Evolutionary conservation across 2,113 vertebrate species (phyloP), one percentile per base, ranked within the genome.

Genomic region (Hucho hucho): DNA sequence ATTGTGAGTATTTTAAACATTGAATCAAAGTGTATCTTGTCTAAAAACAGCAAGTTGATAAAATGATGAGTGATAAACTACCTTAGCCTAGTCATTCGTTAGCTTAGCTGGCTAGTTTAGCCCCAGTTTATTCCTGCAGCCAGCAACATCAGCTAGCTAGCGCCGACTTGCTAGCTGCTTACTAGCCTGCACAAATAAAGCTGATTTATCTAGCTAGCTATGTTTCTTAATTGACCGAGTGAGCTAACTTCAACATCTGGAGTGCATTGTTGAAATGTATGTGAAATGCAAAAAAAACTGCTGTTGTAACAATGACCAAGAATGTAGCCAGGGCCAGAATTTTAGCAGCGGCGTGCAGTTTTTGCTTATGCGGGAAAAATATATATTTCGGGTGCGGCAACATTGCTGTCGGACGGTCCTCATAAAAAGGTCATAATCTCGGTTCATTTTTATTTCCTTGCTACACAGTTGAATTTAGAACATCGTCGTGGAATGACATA

Each of bases 1-100:
- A 79, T 46, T 76, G 87, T 88, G 71, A 88, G 87, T 88, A 69
- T 28, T 68, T 43, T 22, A 22, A 7, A 14, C 22, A 43, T 69
- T 13, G 9, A 11, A 24, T 0, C 16, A 22, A 29, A 32, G 20
- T 16, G 29, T 26, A 29, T 11, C 2, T 24, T 61, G 67, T 69
- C 43, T 47, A 4, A 20, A 69, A 47, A 69, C 22, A 22, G 67
- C 7, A 46, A 46, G 43, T 25, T 65, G 3, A 24, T 24, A 25
- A 20, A 69, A 47, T 13, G 6, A 37, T 18, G 13, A 24, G 43
- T 47, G 20, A 22, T 12, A 24, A 37, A 22, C 59, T 63, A 25
- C 7, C 59, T 18, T 24, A 25, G 37, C 25, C 5, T 64, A 32
- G 28, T 2, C 67, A 46, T 24, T 46, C 67, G 32, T 69, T 69